phyloP scores from a whole-genome alignment of 2,888 invertebrate genomes.

The Allacma fusca region DNA sequence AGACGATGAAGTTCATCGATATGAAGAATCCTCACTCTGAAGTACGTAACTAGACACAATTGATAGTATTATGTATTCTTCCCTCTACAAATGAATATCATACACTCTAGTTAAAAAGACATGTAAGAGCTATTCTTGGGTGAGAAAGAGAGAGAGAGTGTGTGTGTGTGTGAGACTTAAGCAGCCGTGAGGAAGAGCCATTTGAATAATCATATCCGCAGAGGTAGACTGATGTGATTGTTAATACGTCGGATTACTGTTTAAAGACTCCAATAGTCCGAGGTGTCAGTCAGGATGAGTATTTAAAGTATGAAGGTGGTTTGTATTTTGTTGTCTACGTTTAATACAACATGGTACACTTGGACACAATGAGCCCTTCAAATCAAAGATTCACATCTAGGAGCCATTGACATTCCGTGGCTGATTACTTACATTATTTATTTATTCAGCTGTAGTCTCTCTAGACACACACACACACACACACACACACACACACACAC shows the following conservation, averaged over 20 bases:
- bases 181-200: slow-evolving; percentile 40
- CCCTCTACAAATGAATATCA: slow-evolving; percentile 38
- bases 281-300: slow-evolving; percentile 18
- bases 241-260: slow-evolving; percentile 6
- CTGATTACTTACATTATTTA: slow-evolving; percentile 36
- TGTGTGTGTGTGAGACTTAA: slow-evolving; percentile 18
- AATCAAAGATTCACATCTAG: slow-evolving; percentile 27
- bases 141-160: not conserved
- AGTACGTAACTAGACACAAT: slow-evolving; percentile 48
- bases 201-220: slow-evolving; percentile 24
- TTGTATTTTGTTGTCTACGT: slow-evolving; percentile 8
- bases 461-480: not conserved
- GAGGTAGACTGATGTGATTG: not conserved
- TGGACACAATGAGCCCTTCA: slow-evolving; percentile 32
- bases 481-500: slow-evolving; percentile 1
- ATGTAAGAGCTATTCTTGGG: slow-evolving; percentile 28
- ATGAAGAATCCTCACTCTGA: slow-evolving; percentile 60
- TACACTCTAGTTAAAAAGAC: slow-evolving; percentile 35
- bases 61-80: slow-evolving; percentile 36
- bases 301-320: slow-evolving; percentile 19
- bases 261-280: not conserved
- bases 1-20: slow-evolving; percentile 61
- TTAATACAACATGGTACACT: slow-evolving; percentile 7
- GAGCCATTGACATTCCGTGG: slow-evolving; percentile 32
- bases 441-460: slow-evolving; percentile 31